Conservation (phyloP, 2,113 vertebrate species). For the Melospiza georgiana region DNA sequence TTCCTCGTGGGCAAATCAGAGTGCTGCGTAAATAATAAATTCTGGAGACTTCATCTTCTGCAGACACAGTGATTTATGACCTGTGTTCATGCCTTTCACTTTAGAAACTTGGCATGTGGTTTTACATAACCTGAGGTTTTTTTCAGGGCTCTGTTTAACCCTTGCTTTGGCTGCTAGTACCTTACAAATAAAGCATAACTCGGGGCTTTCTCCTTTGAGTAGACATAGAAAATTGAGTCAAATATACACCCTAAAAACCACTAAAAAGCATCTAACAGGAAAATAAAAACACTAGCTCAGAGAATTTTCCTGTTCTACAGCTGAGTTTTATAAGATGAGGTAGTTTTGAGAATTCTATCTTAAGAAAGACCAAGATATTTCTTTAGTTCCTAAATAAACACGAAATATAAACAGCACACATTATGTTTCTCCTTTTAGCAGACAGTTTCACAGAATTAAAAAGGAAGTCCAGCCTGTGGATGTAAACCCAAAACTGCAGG, state of each 20-base stretch:
- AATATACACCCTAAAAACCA: background rate
- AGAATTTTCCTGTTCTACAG: background rate
- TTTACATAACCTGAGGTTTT: constrained; percentile 57
- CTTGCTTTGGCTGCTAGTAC: constrained; percentile 6
- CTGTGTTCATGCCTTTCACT: constrained; percentile 40
- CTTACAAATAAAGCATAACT: background rate
- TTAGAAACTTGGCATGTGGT: constrained; percentile 26
- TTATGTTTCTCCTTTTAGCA: background rate
- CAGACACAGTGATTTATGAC: constrained; percentile 54
- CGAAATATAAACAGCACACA: background rate
- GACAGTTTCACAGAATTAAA: background rate
- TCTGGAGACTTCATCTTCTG: constrained; percentile 16
- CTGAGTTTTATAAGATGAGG: background rate
- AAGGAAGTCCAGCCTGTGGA: background rate
- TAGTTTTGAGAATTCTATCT: background rate
- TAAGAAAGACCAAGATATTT: background rate
- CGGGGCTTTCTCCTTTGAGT: background rate
- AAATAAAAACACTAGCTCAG: background rate
- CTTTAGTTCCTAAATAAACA: background rate
- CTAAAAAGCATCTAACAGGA: background rate
- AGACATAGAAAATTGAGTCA: background rate
- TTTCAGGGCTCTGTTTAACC: constrained; percentile 41
- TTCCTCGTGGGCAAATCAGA: background rate
- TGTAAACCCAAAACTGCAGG: background rate
- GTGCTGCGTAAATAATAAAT: background rate